These are phyloP conservation scores for Zaprionus taronus DNA, from an alignment of 1,140 invertebrate genomes.

Conservation along the genomic window DNA sequence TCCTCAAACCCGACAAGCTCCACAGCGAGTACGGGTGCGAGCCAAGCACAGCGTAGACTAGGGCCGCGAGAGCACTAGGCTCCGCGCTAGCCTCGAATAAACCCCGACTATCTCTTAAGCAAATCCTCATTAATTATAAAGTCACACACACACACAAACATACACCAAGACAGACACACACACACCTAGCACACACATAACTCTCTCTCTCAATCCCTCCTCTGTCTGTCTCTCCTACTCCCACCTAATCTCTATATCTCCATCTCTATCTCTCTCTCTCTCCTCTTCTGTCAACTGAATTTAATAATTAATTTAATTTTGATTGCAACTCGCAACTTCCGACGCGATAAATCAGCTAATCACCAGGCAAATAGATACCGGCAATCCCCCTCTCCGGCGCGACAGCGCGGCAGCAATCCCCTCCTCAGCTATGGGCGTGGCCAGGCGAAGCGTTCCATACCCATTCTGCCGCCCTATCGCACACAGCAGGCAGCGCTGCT, in stretches of 20 bases:
- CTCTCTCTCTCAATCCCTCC: constrained; percentile 23
- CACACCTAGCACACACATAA: constrained; percentile 13
- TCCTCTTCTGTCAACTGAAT: constrained; percentile 4
- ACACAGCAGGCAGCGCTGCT: constrained; percentile 72
- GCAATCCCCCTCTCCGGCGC: constrained; percentile 88
- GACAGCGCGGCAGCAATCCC: constrained; percentile 85
- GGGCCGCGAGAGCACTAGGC: constrained; percentile 43
- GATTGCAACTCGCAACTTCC: constrained; percentile 77
- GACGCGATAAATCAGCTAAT: constrained; percentile 83
- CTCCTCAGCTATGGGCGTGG: constrained; percentile 83
- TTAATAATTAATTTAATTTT: constrained; percentile 64
- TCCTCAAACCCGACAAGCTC: background rate
- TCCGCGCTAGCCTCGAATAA: constrained; percentile 36
- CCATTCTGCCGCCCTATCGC: constrained; percentile 72
- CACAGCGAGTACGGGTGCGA: constrained; percentile 8
- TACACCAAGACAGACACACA: background rate
- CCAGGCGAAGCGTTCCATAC: constrained; percentile 60
- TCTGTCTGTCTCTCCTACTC: constrained; percentile 16
- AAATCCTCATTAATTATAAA: constrained; percentile 21
- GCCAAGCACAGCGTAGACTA: constrained; percentile 45
- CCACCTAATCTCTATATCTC: constrained; percentile 22
- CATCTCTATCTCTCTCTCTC: constrained; percentile 15
- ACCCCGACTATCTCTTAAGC: constrained; percentile 7
- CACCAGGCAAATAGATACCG: constrained; percentile 85
- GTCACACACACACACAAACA: background rate